These are phyloP conservation scores for Thaleichthys pacificus DNA, from an alignment of 2,797 vertebrate species.

Conservation along the genomic window DNA sequence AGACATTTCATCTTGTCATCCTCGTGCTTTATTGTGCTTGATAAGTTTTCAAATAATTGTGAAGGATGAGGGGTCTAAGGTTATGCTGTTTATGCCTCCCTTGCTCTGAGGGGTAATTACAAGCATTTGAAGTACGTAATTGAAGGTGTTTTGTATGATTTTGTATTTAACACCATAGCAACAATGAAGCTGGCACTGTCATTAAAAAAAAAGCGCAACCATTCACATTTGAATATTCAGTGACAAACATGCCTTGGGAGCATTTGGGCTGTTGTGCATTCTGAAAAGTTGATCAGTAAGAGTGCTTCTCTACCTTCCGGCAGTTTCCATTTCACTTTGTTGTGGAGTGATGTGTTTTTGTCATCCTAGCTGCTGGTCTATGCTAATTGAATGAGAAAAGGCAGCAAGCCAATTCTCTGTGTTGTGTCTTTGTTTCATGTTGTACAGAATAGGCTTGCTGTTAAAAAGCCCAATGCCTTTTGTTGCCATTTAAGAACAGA, in stretches of 20 bases:
- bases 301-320: not conserved
- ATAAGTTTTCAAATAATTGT: not conserved
- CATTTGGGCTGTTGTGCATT: not conserved
- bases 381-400: slow-evolving; percentile 1
- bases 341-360: not conserved
- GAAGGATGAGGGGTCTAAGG: not conserved
- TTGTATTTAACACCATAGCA: not conserved
- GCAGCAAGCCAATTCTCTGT: not conserved
- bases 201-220: not conserved
- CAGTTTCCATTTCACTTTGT: not conserved
- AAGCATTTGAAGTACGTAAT: not conserved
- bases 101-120: not conserved
- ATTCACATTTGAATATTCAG: not conserved
- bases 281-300: not conserved
- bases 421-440: not conserved
- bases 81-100: not conserved
- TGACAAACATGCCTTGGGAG: not conserved
- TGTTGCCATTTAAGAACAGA: not conserved
- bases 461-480: not conserved
- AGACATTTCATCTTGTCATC: no score
- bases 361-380: not conserved
- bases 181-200: not conserved
- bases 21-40: no score
- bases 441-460: not conserved
- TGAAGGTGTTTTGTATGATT: not conserved